A percentile compares a stretch with the other conserved stretches of the same genome.
Conservation (phyloP, 2,888 invertebrate species). For the Melieria omissa region DNA sequence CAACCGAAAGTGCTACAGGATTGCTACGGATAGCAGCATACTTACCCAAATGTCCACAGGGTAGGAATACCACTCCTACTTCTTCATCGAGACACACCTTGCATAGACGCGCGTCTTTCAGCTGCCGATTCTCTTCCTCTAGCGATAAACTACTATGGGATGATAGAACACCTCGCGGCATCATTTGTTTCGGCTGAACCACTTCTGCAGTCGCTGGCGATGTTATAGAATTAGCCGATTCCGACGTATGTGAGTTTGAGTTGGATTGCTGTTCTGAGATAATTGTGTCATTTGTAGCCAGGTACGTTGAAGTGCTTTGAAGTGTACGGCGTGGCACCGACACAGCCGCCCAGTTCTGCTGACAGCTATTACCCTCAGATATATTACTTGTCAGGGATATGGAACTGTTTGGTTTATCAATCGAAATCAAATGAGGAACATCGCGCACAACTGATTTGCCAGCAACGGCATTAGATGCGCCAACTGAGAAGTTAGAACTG, state of each 20-base stretch:
- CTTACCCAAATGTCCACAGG: slow-evolving; percentile 88
- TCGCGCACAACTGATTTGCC: slow-evolving; percentile 41
- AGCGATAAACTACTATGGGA: slow-evolving; percentile 52
- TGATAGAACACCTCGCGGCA: not conserved
- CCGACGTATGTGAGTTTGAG: not conserved
- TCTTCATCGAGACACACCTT: slow-evolving; percentile 96
- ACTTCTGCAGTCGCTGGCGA: not conserved
- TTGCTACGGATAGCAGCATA: slow-evolving; percentile 16
- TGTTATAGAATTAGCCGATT: no score
- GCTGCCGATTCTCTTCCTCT: slow-evolving; percentile 84
- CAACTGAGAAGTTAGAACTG: slow-evolving; percentile 2
- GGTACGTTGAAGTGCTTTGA: not conserved
- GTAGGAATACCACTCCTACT: slow-evolving; percentile 90
- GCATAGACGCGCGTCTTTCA: slow-evolving; percentile 88
- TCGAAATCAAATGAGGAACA: slow-evolving; percentile 44
- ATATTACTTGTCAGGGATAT: not conserved
- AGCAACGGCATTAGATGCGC: not conserved
- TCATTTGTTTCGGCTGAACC: not conserved
- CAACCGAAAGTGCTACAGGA: not conserved
- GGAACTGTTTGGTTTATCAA: slow-evolving; percentile 12
- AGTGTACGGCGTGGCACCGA: not conserved
- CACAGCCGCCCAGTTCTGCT: not conserved
- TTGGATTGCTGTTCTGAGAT: not conserved
- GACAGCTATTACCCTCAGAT: not conserved
- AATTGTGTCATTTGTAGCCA: not conserved